Conservation (phyloP, 2,113 vertebrate species). For the Eurystomus gularis region DNA sequence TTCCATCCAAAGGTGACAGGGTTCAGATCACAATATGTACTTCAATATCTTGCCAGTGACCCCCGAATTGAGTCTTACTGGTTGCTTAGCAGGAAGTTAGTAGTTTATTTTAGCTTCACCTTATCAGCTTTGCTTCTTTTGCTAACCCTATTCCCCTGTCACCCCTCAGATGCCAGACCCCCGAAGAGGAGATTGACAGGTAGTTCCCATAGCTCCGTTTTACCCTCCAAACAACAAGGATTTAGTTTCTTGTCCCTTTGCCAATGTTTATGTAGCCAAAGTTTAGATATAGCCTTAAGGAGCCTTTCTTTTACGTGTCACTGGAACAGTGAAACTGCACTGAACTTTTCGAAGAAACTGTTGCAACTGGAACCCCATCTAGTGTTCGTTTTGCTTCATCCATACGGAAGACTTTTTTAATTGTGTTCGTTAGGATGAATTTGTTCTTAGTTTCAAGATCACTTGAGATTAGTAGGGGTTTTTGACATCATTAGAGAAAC, state of each 20-base stretch:
- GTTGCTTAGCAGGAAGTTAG: constrained; percentile 87
- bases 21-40: constrained; percentile 92
- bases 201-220: constrained; percentile 81
- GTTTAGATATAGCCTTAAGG: constrained; percentile 91
- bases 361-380: constrained; percentile 93
- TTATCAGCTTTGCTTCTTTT: constrained; percentile 91
- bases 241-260: constrained; percentile 90
- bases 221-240: constrained; percentile 87
- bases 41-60: constrained; percentile 89
- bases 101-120: constrained; percentile 87
- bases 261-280: constrained; percentile 93
- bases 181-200: constrained; percentile 90
- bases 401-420: constrained; percentile 53
- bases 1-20: constrained; percentile 89
- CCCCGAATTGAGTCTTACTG: constrained; percentile 87
- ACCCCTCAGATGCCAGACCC: constrained; percentile 88
- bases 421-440: constrained; percentile 29
- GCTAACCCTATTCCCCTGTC: constrained; percentile 86
- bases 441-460: neutral
- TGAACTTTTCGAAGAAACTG: constrained; percentile 82
- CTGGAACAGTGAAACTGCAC: constrained; percentile 83
- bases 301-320: constrained; percentile 89
- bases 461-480: neutral
- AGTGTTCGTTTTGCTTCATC: constrained; percentile 88
- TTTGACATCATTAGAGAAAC: neutral